Conservation (phyloP, 1,140 invertebrate species). For the Andrena cerasifolii region DNA sequence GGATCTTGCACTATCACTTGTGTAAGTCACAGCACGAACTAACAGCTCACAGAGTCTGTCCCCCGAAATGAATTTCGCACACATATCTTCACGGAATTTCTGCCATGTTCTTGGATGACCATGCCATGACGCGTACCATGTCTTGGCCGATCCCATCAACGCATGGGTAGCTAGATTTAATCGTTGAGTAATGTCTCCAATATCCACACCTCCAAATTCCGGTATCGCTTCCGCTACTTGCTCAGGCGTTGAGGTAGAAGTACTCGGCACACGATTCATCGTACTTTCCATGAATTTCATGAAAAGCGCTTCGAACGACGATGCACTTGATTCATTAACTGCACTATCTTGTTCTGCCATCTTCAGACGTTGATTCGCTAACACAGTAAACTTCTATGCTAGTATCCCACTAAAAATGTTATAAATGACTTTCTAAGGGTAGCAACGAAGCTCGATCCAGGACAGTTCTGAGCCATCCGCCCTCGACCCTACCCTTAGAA, state of each 20-base stretch:
- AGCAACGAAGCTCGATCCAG: no score
- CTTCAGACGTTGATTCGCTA: no score
- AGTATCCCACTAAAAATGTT: no score
- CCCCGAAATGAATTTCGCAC: background rate
- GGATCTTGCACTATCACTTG: background rate
- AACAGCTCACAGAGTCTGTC: background rate
- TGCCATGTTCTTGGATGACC: background rate
- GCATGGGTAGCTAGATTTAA: background rate
- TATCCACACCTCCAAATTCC: background rate
- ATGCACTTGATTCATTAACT: no score
- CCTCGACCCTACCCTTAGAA: no score
- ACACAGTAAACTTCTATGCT: no score
- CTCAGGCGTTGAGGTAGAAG: background rate
- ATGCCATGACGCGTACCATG: background rate
- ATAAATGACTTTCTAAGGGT: no score
- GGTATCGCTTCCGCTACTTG: background rate
- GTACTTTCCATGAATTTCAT: background rate
- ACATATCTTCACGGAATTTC: background rate
- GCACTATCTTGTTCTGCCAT: no score
- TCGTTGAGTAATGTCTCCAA: background rate
- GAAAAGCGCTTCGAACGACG: background rate
- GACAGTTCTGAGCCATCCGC: no score
- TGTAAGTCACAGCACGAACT: background rate
- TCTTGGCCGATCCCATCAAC: background rate
- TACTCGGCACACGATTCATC: no score